Percentiles rank a stretch among this genome's conserved stretches.
Conservation (phyloP, 2,888 invertebrate species). For the Nesidiocoris tenuis region DNA sequence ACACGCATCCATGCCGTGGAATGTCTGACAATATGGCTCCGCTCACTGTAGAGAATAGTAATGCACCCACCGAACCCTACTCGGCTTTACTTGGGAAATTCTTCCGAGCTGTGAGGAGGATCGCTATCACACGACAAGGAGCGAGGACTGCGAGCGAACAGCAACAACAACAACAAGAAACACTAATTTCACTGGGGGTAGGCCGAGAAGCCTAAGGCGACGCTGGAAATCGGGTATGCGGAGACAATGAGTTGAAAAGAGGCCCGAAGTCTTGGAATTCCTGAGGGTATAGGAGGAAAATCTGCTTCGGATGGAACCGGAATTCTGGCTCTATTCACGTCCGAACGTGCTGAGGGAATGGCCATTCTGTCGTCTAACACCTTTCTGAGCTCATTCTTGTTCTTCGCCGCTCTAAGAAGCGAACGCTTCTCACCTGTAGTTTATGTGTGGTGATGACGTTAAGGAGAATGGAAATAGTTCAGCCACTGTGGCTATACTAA, state of each 20-base stretch:
- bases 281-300: constrained; percentile 11
- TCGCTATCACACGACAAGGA: neutral
- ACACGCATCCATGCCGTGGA: neutral
- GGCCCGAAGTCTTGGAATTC: constrained; percentile 13
- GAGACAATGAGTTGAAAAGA: neutral
- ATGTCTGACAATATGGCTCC: neutral
- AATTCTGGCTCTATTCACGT: no score
- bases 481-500: no score
- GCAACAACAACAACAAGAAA: neutral
- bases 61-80: neutral
- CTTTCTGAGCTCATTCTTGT: no score
- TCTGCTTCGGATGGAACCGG: no score
- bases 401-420: no score
- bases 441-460: no score
- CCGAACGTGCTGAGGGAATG: no score
- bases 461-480: no score
- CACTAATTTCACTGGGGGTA: neutral
- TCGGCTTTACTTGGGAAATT: neutral
- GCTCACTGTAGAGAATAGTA: neutral
- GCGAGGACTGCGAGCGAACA: no score
- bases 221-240: neutral
- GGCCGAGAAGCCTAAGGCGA: neutral
- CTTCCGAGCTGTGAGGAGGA: neutral
- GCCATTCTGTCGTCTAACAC: no score
- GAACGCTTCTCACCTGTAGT: no score